Percentiles rank a stretch among this genome's conserved stretches.
Evolutionary conservation across 2,113 vertebrate genomes (phyloP).

Genomic region (Barbus barbus): DNA sequence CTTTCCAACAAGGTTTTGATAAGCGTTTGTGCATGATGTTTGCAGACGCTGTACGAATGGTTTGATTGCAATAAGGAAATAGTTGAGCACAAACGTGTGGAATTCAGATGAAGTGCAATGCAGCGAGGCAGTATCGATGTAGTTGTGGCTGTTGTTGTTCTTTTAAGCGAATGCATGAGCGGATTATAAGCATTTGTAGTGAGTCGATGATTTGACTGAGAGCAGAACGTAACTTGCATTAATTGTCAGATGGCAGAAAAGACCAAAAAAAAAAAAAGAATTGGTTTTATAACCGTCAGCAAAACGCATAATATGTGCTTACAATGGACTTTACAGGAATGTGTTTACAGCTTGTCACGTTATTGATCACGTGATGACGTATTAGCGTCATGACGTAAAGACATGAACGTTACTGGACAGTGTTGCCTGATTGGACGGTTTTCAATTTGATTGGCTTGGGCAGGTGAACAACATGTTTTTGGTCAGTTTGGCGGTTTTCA

Average conservation of each 20-base stretch:
- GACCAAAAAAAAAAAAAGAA: no score
- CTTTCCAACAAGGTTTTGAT: background rate
- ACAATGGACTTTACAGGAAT: background rate
- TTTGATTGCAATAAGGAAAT: background rate
- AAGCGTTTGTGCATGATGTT: background rate
- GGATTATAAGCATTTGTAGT: background rate
- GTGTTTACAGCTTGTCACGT: background rate
- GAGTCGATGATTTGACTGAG: background rate
- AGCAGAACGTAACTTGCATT: background rate
- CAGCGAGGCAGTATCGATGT: background rate
- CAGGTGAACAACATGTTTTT: no score
- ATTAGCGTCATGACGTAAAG: background rate
- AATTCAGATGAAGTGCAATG: background rate
- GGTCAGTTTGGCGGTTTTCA: no score
- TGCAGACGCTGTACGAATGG: background rate
- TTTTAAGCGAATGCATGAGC: background rate
- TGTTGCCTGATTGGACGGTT: no score
- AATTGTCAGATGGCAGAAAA: background rate
- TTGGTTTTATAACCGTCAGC: background rate
- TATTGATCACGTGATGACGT: no score
- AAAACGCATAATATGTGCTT: background rate
- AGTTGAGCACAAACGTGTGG: background rate
- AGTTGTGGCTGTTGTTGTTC: background rate
- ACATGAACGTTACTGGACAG: no score
- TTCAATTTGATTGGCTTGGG: no score